A percentile compares a stretch with the other conserved stretches of the same genome.
These are phyloP conservation scores for Dynastes grantii DNA, from an alignment of 2,888 invertebrate genomes.

Conservation along the genomic window DNA sequence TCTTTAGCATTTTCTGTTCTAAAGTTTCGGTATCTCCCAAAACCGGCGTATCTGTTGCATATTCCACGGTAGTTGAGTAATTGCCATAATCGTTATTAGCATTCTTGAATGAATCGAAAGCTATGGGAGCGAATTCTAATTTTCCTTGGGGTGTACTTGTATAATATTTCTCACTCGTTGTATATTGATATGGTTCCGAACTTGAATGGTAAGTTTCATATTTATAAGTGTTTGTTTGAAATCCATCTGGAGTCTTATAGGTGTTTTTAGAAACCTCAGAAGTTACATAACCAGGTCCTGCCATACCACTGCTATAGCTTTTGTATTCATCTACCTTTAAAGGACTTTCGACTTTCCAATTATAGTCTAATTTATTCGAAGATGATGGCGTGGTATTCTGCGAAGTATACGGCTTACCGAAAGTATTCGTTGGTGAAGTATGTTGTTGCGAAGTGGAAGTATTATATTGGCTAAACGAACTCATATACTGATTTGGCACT, in stretches of 20 bases:
- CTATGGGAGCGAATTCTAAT: conserved; percentile 57
- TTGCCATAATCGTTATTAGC: conserved; percentile 59
- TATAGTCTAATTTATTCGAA: conserved; percentile 50
- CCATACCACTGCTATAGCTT: conserved; percentile 43
- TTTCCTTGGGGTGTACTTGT: conserved; percentile 62
- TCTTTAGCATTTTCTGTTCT: conserved; percentile 79
- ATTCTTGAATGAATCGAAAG: conserved; percentile 63
- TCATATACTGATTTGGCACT: conserved; percentile 46
- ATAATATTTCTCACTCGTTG: conserved; percentile 67
- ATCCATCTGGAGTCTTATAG: conserved; percentile 68
- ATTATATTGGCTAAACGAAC: conserved; percentile 35
- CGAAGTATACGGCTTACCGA: conserved; percentile 53
- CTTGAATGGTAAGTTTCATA: conserved; percentile 66
- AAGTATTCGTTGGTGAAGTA: conserved; percentile 51
- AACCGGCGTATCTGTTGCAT: conserved; percentile 65
- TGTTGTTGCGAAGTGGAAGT: conserved; percentile 28
- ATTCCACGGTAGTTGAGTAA: conserved; percentile 66
- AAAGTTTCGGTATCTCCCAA: conserved; percentile 73
- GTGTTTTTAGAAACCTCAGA: conserved; percentile 67
- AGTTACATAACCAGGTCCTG: conserved; percentile 63
- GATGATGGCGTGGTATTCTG: conserved; percentile 27
- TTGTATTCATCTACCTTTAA: conserved; percentile 49
- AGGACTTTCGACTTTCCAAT: conserved; percentile 36
- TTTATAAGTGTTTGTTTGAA: conserved; percentile 66
- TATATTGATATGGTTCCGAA: conserved; percentile 63